These are phyloP conservation scores for Paralichthys olivaceus DNA, from an alignment of 2,113 vertebrate genomes.

Conservation along the genomic window DNA sequence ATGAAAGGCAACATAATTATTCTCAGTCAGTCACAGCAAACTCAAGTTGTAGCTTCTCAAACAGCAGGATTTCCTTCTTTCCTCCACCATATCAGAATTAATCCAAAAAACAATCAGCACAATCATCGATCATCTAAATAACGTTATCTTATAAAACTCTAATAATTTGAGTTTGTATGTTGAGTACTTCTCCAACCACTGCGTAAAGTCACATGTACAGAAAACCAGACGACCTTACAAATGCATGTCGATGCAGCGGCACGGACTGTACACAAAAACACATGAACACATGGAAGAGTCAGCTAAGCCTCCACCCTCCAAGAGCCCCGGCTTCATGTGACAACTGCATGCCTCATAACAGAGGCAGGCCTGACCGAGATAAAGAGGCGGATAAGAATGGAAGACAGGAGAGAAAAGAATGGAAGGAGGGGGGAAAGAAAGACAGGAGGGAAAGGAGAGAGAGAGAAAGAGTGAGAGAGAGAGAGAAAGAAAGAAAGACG, in stretches of 20 bases:
- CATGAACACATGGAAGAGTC: conserved; percentile 1
- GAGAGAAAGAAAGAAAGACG: neutral
- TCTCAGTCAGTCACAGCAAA: no score
- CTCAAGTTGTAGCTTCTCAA: no score
- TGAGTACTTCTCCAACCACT: neutral
- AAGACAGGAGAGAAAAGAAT: neutral
- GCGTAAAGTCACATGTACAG: neutral
- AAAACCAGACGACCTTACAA: neutral
- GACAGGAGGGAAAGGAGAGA: neutral
- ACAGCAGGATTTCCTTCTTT: no score
- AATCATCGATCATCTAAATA: no score
- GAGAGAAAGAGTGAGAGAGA: neutral
- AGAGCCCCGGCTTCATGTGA: conserved; percentile 55
- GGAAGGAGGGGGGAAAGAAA: neutral
- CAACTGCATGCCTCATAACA: conserved; percentile 50
- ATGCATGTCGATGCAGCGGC: neutral
- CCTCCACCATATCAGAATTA: no score
- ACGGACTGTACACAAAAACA: conserved; percentile 23
- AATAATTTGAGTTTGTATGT: no score
- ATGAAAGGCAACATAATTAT: no score
- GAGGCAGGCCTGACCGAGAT: conserved; percentile 49
- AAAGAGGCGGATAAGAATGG: conserved; percentile 3
- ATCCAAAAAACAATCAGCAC: no score
- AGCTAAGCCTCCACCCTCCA: conserved; percentile 5
- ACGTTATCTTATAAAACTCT: no score